Base-by-base conservation (phyloP, 2,888 invertebrate species). In the Phymatocera aterrima region DNA sequence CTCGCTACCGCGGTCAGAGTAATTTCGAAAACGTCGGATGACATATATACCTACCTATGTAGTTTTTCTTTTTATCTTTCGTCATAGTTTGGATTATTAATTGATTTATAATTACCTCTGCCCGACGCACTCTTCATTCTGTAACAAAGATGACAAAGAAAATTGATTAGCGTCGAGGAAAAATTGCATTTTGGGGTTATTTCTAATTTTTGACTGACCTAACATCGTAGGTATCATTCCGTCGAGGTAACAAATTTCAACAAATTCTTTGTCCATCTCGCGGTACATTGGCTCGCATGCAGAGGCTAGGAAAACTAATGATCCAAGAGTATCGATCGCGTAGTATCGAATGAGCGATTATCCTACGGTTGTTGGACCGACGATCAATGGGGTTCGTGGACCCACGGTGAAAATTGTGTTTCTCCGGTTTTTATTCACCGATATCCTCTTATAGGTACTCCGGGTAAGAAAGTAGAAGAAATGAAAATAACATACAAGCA, bases 101-200 rank as follows among this genome's bases (percentile, higher is more conserved):
- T 54, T 61, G 79, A 64, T 77, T 4, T 60, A 72, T 81, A 68
- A 83, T 89, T 84, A 90, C 90, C 90, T 88, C 89, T 86, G 85
- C 89, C 88, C 78, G 88, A 86, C 31, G 88, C 85, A 80, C 88
- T 89, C 82, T 90, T 90, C 81, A 90, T 83, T 82, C 89, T 89
- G 88, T 79, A 88, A 89, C 85, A 86, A 54, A 84, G 79, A 80
- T 43, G 21, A 68, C 3, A 43, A 68, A 43, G 15, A 61, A 64
- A 64, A 37, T n/a, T 8, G 57, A 34, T 64, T 64, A 37, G 21
- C 24, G 28, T 57, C 24, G 21, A 57, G 28, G 15, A 4, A 15
- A 12, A n/a, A n/a, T n/a, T n/a, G n/a, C n/a, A n/a, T n/a, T n/a
- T n/a, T n/a, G n/a, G n/a, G n/a, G n/a, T n/a, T n/a, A n/a, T n/a